Evolutionary conservation across 1,140 invertebrate species (phyloP).

Genomic region (Trypoxylus dichotomus): DNA sequence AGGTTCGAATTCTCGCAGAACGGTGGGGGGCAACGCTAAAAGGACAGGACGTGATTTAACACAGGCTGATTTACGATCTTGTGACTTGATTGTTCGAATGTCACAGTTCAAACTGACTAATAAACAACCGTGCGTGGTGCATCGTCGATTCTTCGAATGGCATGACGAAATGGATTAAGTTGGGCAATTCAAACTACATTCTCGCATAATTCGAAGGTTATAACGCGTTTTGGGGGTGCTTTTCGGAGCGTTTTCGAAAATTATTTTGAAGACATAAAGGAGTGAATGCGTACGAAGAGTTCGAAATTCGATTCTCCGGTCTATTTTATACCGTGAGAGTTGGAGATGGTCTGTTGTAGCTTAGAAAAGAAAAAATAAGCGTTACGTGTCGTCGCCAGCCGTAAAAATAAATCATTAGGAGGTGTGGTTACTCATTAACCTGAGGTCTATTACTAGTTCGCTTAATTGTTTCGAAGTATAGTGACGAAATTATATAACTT

Average conservation of each 20-base stretch:
- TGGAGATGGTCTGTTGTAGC: background rate
- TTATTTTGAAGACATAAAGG: background rate
- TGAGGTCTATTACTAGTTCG: too few relatives aligned
- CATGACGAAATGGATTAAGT: too few relatives aligned
- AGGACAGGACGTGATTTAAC: background rate
- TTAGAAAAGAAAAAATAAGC: background rate
- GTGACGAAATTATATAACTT: background rate
- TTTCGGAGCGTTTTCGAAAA: too few relatives aligned
- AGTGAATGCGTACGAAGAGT: background rate
- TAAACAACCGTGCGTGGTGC: background rate
- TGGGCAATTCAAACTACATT: too few relatives aligned
- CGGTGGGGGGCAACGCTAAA: background rate
- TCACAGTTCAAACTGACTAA: slow-evolving; percentile 6
- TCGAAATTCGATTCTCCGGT: background rate
- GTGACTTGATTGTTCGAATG: background rate
- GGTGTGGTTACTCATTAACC: too few relatives aligned
- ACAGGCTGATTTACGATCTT: background rate
- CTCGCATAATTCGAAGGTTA: too few relatives aligned
- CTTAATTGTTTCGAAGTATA: too few relatives aligned
- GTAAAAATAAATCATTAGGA: background rate
- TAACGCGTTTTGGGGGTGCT: too few relatives aligned
- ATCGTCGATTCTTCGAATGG: background rate
- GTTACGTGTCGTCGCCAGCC: background rate
- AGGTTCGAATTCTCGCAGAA: background rate
- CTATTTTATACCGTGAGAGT: background rate